These are phyloP conservation scores for Drusus annulatus DNA, from an alignment of 1,140 invertebrate genomes.

Conservation along the genomic window DNA sequence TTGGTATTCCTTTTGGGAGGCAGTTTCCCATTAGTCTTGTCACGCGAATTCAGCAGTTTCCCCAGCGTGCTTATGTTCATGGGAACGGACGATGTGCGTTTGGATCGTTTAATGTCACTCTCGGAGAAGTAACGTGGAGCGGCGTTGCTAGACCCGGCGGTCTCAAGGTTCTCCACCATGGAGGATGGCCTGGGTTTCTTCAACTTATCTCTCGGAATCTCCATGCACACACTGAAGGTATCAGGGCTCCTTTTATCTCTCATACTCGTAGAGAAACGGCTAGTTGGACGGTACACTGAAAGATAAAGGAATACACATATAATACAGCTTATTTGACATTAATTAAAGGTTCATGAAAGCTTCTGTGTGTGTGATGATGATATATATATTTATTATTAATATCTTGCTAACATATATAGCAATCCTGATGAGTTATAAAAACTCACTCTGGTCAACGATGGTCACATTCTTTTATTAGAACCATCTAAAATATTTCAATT, in stretches of 20 bases:
- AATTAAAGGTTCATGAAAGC: neutral
- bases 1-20: neutral
- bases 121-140: constrained; percentile 12
- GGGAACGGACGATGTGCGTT: constrained; percentile 1
- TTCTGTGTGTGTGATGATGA: neutral
- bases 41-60: neutral
- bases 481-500: too few species aligned
- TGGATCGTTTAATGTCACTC: neutral
- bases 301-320: neutral
- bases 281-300: constrained; percentile 39
- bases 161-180: constrained; percentile 10
- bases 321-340: neutral
- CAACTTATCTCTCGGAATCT: neutral
- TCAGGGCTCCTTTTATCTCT: constrained; percentile 19
- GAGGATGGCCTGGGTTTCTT: constrained; percentile 9
- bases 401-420: too few species aligned
- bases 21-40: constrained; percentile 1
- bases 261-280: neutral
- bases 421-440: too few species aligned
- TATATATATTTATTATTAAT: too few species aligned
- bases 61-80: neutral
- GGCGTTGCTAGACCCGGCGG: neutral
- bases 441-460: too few species aligned
- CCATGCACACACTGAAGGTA: constrained; percentile 6
- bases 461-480: too few species aligned